Evolutionary conservation across 2,888 invertebrate genomes (phyloP).

Genomic region (Beris morrisii): DNA sequence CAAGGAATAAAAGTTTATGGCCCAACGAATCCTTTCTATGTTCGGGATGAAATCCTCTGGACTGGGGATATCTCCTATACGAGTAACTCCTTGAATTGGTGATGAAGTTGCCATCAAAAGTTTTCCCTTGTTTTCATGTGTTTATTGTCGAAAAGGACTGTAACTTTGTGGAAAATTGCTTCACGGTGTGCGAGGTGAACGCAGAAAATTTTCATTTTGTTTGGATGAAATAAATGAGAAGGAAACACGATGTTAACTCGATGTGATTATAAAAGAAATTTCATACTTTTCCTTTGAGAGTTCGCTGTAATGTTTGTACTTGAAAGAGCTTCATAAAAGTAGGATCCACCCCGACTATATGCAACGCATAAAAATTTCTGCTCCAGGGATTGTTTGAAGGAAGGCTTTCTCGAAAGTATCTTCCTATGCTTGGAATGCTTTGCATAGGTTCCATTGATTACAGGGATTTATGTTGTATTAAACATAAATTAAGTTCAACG

Average conservation of each 20-base stretch:
- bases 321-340: conserved; percentile 11
- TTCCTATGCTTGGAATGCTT: too few relatives aligned
- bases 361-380: too few relatives aligned
- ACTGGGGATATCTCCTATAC: too few relatives aligned
- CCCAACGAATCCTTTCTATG: neutral
- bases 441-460: too few relatives aligned
- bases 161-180: conserved; percentile 18
- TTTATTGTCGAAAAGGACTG: conserved; percentile 17
- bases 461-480: too few relatives aligned
- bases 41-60: too few relatives aligned
- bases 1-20: conserved; percentile 8
- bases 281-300: conserved; percentile 17
- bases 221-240: neutral
- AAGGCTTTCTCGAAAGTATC: too few relatives aligned
- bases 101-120: conserved; percentile 29
- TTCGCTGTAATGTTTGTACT: conserved; percentile 7
- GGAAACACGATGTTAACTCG: conserved; percentile 3
- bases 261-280: conserved; percentile 17
- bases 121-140: conserved; percentile 12
- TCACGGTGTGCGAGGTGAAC: conserved; percentile 14
- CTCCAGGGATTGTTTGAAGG: too few relatives aligned
- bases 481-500: too few relatives aligned
- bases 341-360: too few relatives aligned
- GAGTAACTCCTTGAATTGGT: conserved; percentile 8
- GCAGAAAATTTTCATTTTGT: conserved; percentile 20